Base-by-base conservation (phyloP, 2,888 invertebrate species). In the Athetis lepigone region DNA sequence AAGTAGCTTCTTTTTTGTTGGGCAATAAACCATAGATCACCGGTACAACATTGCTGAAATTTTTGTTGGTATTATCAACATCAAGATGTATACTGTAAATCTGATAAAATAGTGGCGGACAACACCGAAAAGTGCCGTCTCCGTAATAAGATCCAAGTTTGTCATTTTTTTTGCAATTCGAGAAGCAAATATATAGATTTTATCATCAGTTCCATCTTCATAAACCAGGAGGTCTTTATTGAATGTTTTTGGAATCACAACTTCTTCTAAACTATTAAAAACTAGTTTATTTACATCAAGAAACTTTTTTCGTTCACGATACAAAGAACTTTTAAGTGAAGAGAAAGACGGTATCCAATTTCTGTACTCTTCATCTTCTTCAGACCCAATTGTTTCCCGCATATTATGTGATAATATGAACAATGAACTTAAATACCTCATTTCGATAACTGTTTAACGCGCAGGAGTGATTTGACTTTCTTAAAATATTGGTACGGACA, bases 61-160 rank as follows among this genome's bases (percentile, higher is more conserved):
- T 47, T 6, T 23, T 23, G 43, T 47, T 47, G 18, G 47, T 29
- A 47, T 47, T 4, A 47, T 47, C 33, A 47, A 47, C 47, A 2
- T 47, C 33, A 33, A 47, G 33, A 47, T 47, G 47, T 47, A 33
- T 13, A 29, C 19, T 47, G 33, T 47, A 33, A 47, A 29, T 47
- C 47, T 47, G 47, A 47, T 47, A 47, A 47, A 29, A 47, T 47
- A 33, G 33, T 33, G 47, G 8, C 7, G 29, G 18, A 47, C 47
- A 47, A 33, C 46, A 29, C 46, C 46, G 46, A 29, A 46, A 46
- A 29, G 27, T 27, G 27, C 46, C 46, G 46, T 46, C 46, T 16
- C 46, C 46, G 29, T 46, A 46, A 18, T 46, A 46, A 29, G 46
- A 46, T 46, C 46, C 27, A 46, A 46, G 46, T 46, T 25, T 18